phyloP scores from a whole-genome alignment of 2,113 vertebrate genomes.

The Lasiurus borealis region DNA sequence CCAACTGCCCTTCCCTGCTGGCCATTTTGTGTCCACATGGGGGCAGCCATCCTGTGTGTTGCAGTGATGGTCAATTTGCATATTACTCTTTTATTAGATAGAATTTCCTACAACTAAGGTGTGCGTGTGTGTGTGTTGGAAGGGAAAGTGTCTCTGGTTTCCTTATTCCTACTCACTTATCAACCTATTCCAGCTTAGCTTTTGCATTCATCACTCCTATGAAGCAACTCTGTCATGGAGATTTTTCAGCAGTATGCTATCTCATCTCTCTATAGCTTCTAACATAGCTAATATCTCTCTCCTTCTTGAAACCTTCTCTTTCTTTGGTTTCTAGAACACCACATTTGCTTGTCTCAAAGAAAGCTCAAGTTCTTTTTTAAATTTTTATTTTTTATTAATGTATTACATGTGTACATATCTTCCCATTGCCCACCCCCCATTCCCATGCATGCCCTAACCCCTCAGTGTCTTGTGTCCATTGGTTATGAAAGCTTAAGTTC shows the following conservation, averaged over 20 bases:
- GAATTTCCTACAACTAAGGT: background rate
- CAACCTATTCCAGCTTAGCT: background rate
- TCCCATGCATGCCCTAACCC: too few species aligned
- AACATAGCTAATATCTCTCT: background rate
- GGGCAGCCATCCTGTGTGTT: too few species aligned
- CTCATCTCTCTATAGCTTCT: background rate
- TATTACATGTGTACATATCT: too few species aligned
- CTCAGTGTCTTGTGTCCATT: too few species aligned
- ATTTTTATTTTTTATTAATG: too few species aligned
- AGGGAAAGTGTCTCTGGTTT: slow-evolving; percentile 35
- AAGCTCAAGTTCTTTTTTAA: background rate
- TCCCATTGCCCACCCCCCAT: too few species aligned
- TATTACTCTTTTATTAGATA: too few species aligned
- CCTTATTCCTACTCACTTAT: background rate
- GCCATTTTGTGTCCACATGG: too few species aligned
- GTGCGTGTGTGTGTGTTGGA: background rate
- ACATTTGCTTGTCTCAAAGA: background rate
- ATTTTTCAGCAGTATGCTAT: background rate
- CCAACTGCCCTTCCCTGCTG: too few species aligned
- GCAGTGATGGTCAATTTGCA: too few species aligned
- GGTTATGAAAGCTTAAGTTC: background rate
- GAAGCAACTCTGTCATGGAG: background rate
- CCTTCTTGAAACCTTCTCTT: background rate
- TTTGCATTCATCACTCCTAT: background rate
- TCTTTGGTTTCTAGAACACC: background rate